phyloP scores from a whole-genome alignment of 2,888 invertebrate species.

The Pristionchus japonicus region DNA sequence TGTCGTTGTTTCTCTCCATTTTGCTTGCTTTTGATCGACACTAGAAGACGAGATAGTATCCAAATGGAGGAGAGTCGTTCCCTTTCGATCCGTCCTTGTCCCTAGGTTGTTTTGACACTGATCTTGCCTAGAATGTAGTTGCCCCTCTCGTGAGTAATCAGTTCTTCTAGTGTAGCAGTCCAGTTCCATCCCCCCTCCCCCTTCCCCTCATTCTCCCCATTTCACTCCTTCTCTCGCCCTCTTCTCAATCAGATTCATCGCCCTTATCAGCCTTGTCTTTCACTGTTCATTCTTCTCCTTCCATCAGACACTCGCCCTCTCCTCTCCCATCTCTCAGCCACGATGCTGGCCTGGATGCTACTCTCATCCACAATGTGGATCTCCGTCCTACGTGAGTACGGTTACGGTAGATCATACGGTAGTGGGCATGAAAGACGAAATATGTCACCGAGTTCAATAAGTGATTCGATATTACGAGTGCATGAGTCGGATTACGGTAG shows the following conservation, averaged over 20 bases:
- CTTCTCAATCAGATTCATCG: constrained; percentile 11
- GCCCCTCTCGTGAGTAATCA: background rate
- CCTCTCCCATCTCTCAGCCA: background rate
- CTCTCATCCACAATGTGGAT: constrained; percentile 13
- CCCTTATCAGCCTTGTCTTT: background rate
- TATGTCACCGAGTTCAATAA: too few relatives aligned
- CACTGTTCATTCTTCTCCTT: background rate
- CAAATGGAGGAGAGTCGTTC: background rate
- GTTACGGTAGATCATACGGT: background rate
- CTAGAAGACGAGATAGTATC: background rate
- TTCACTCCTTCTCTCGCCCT: background rate
- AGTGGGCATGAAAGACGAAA: background rate
- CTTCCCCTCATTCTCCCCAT: background rate
- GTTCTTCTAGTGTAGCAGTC: constrained; percentile 33
- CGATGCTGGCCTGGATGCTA: background rate
- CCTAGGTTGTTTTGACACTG: background rate
- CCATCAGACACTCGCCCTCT: background rate
- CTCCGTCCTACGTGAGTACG: background rate
- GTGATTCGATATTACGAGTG: background rate
- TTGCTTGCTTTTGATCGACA: background rate
- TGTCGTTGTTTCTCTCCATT: background rate
- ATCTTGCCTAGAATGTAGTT: constrained; percentile 17
- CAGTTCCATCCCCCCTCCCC: background rate
- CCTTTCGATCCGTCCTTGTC: background rate
- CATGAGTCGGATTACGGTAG: background rate